Evolutionary conservation across 1,140 invertebrate species (phyloP), one percentile per base, ranked within the genome.

Genomic region (Cardiocondyla obscurior): DNA sequence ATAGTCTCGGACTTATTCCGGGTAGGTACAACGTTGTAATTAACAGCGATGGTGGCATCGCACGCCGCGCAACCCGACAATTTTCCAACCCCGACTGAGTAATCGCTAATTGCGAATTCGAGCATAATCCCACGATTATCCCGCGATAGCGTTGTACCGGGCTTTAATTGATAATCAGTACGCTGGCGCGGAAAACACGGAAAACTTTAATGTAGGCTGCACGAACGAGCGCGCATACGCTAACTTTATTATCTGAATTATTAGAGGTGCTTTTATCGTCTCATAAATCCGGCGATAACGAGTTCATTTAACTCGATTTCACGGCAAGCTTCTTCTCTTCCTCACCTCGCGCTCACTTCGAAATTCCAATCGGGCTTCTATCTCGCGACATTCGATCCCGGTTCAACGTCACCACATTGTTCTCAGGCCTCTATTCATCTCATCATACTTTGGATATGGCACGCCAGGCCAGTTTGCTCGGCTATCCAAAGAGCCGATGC

Each of bases 201-300:
- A 60, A 36, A 49, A 57, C 53, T 33, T 58, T 58, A 55, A 70
- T 46, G 30, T 25, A 42, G 53, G n/a, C 49, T 28, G 39, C 30
- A 14, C 51, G 22, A 7, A 19, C 51, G 39, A 3, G 12, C 72
- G 36, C 36, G 72, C 72, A 76, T 76, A 58, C 49, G 49, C 51
- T 81, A 58, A 73, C 79, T 73, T 81, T 72, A 72, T 72, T 72
- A 57, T 81, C 79, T 44, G 51, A 81, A 81, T 81, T 81, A 81
- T 81, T 69, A 73, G 53, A 72, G 51, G 57, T 25, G 79, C 69
- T 58, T 81, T 57, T 73, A 58, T 58, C 42, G 33, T 57, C 79
- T 57, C 55, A 57, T 73, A 81, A 81, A 72, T 58, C 79, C 53
- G 53, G 19, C 36, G 79, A 72, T 81, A 81, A 73, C 79, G 57